Evolutionary conservation across 2,797 vertebrate genomes (phyloP).

Genomic region (Ctenopoma kingsleyae): DNA sequence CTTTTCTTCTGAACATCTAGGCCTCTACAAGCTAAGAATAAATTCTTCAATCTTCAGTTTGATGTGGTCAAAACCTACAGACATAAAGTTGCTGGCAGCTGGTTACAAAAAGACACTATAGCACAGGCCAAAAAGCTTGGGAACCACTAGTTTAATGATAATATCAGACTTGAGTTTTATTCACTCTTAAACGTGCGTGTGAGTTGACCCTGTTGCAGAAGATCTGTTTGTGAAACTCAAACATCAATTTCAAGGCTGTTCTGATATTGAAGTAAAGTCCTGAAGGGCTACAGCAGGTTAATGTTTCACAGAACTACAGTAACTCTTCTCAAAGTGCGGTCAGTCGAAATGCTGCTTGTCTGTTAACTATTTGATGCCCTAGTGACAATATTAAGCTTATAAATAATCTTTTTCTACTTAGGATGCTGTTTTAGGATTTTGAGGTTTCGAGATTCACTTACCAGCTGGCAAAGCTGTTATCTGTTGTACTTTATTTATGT

Average conservation of each 20-base stretch:
- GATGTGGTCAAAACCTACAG: no score
- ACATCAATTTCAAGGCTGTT: background rate
- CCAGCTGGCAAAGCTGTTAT: background rate
- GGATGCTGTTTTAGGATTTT: background rate
- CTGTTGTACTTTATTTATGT: conserved; percentile 8
- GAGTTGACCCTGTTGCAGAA: background rate
- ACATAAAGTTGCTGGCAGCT: no score
- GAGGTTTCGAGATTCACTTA: background rate
- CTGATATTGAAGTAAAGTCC: background rate
- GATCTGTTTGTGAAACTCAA: background rate
- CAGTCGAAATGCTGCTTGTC: conserved; percentile 9
- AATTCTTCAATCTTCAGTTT: no score
- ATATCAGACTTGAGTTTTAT: no score
- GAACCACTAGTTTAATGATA: background rate
- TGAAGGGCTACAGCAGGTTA: background rate
- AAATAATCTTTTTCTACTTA: background rate
- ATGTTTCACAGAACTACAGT: background rate
- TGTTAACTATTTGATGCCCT: background rate
- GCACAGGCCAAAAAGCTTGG: no score
- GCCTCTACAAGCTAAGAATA: no score
- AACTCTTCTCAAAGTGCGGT: background rate
- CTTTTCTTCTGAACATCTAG: no score
- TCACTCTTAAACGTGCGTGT: no score
- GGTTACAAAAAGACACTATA: background rate
- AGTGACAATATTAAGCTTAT: background rate